These are phyloP conservation scores for Nyctereutes procyonoides DNA, from an alignment of 2,113 vertebrate species.

Conservation along the genomic window DNA sequence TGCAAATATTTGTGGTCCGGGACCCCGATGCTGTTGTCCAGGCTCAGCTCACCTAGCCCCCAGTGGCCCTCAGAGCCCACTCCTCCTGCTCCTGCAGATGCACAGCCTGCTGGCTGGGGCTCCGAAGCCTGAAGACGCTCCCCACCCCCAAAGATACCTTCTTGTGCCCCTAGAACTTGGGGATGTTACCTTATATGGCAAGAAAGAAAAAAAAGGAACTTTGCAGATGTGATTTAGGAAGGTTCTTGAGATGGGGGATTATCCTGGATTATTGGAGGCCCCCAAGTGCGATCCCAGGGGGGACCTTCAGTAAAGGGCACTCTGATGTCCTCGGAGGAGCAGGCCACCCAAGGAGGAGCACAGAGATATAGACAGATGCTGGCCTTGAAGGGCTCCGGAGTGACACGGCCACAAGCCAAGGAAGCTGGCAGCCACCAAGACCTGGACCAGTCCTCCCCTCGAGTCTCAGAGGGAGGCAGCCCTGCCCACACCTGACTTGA, in stretches of 20 bases:
- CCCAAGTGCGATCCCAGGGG: fast-evolving
- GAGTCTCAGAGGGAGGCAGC: fast-evolving
- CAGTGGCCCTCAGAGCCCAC: fast-evolving
- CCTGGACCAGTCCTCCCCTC: background rate
- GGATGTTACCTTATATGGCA: fast-evolving
- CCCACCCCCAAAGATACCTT: fast-evolving
- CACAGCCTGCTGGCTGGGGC: fast-evolving
- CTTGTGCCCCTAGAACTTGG: background rate
- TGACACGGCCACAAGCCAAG: background rate
- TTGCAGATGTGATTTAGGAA: too few species aligned
- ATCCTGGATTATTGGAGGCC: too few species aligned
- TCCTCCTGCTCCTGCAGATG: fast-evolving
- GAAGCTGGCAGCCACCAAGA: background rate
- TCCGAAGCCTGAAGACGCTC: background rate
- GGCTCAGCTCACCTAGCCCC: background rate
- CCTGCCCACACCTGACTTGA: background rate
- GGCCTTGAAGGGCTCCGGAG: background rate
- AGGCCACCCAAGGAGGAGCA: fast-evolving
- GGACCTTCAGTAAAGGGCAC: too few species aligned
- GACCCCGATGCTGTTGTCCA: fast-evolving
- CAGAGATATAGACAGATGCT: fast-evolving
- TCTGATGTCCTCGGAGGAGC: fast-evolving
- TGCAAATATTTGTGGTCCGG: fast-evolving
- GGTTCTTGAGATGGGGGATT: background rate
- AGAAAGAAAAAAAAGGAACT: background rate